Base-by-base conservation (phyloP, 2,113 vertebrate genomes). In the Paralichthys olivaceus region DNA sequence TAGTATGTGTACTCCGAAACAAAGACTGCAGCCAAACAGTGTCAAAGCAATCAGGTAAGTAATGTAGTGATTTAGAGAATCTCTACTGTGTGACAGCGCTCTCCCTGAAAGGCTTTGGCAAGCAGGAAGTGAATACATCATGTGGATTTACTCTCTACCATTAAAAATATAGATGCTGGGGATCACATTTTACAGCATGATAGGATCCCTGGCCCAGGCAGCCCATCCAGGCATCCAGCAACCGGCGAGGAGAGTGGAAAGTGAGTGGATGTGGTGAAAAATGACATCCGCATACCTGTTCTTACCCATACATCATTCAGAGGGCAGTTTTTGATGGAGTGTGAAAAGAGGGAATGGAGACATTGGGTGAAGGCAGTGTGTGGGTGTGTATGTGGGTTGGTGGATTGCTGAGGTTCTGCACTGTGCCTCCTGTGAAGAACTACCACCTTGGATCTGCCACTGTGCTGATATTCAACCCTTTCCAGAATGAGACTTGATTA, bases 231-330 rank as follows among this genome's bases (percentile, higher is more conserved):
- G 25, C 76, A 69, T 32, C 67, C 40, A 1, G 29, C 37, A 59
- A 64, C 61, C 23, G 56, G 11, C 0, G n/a, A 9, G 40, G 43
- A 23, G 55, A 60, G 43, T 23, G 53, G 77, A 81, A 83, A 75
- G 71, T 77, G 71, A 84, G 82, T 45, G 77, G 65, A 84, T 65
- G 45, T 54, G 69, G 75, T 88, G 90, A 92, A 88, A 91, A 88
- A 93, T 91, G 80, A 93, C 84, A 89, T 73, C 69, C 61, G 8
- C 74, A 66, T 76, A 72, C 84, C 70, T 73, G 37, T 74, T 83
- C 69, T 63, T 45, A 34, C 49, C 81, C 75, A 93, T 92, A 89
- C 74, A 92, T 92, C 91, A 92, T 92, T 93, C 79, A 89, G 57
- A 45, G 88, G 80, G 68, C 75, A 74, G 45, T 66, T 49, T 77